Evolutionary conservation across 2,797 vertebrate genomes (phyloP).

Genomic region (Cygnus olor): DNA sequence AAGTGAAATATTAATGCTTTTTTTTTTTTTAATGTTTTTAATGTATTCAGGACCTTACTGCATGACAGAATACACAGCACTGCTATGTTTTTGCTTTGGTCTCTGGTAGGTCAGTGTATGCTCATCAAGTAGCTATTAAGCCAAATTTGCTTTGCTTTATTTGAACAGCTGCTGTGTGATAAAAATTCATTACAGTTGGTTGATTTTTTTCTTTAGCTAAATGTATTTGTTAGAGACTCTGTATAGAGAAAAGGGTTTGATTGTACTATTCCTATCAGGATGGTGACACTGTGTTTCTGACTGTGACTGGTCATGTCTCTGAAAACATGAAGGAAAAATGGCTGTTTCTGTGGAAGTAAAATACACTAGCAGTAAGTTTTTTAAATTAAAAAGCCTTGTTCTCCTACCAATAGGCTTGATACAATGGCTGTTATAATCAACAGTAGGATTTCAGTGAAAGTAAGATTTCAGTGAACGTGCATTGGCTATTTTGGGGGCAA

Average conservation of each 20-base stretch:
- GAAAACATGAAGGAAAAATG: background rate
- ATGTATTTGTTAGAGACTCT: background rate
- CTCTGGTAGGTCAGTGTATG: background rate
- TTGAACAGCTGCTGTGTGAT: slow-evolving; percentile 53
- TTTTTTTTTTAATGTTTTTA: background rate
- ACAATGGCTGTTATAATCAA: background rate
- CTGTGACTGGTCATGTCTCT: background rate
- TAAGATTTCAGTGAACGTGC: background rate
- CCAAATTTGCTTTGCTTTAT: slow-evolving; percentile 56
- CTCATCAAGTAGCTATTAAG: slow-evolving; percentile 46
- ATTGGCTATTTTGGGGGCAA: background rate
- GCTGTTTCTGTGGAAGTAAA: background rate
- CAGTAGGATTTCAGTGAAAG: background rate
- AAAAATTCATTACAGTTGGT: slow-evolving; percentile 41
- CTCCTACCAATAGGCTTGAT: background rate
- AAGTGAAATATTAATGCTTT: background rate
- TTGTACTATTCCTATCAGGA: background rate
- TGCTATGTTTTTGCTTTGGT: background rate
- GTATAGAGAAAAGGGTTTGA: background rate
- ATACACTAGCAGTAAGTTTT: background rate
- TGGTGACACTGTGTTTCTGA: background rate
- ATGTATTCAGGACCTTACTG: background rate
- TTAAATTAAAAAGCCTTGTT: background rate
- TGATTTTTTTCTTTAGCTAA: slow-evolving; percentile 18
- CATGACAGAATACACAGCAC: background rate